Percentiles rank a stretch among this genome's conserved stretches.
Evolutionary conservation across 2,888 invertebrate genomes (phyloP).

Genomic region (Julus scanicus): DNA sequence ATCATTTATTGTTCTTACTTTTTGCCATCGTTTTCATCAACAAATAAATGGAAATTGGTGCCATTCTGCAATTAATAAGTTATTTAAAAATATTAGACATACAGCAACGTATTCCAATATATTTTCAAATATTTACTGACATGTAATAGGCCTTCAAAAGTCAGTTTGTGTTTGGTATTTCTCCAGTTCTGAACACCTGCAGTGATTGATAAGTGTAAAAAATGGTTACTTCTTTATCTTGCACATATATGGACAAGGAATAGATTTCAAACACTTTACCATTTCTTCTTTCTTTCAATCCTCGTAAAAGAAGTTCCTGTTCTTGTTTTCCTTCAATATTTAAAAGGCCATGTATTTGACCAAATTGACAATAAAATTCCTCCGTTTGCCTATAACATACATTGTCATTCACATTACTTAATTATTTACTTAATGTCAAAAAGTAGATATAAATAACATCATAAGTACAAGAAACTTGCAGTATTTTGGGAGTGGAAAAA

Average conservation of each 20-base stretch:
- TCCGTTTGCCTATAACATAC: not conserved
- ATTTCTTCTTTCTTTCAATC: not conserved
- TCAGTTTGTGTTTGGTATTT: not conserved
- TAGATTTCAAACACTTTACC: not conserved
- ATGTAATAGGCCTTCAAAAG: not conserved
- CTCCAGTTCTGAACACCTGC: not conserved
- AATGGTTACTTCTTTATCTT: not conserved
- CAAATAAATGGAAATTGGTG: constrained; percentile 29
- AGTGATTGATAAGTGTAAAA: not conserved
- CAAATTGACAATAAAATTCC: not conserved
- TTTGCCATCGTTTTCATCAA: not conserved
- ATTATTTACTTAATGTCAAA: not conserved
- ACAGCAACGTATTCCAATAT: not conserved
- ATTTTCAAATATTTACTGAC: not conserved
- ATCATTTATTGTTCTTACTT: not conserved
- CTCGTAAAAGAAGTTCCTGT: not conserved
- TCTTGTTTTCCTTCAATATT: not conserved
- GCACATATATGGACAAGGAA: not conserved
- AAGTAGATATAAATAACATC: not conserved
- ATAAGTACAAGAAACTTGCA: not conserved
- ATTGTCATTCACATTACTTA: not conserved
- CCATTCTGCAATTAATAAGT: not conserved
- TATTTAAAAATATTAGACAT: not conserved
- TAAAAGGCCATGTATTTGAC: not conserved
- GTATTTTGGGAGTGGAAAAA: not conserved